A percentile compares a stretch with the other conserved stretches of the same genome.
Conservation (phyloP, 2,797 vertebrate species). For the Phalanger gymnotis region DNA sequence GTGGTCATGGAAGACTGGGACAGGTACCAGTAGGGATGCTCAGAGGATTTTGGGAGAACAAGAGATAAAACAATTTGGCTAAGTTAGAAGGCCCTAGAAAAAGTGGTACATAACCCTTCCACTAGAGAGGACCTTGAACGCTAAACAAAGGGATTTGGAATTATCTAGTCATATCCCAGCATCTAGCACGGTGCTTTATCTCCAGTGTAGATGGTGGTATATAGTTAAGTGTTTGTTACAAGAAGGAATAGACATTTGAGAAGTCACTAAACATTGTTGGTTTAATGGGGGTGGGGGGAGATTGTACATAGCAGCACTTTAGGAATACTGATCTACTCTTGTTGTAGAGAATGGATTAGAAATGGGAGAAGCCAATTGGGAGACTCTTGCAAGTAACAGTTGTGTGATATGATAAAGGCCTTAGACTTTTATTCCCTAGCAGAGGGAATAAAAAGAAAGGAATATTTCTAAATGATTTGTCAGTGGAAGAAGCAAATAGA, state of each 20-base stretch:
- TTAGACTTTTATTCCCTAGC: neutral
- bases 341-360: constrained; percentile 20
- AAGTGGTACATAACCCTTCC: neutral
- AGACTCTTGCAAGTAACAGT: neutral
- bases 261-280: neutral
- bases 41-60: neutral
- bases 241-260: no score
- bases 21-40: neutral
- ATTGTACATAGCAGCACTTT: neutral
- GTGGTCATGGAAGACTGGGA: neutral
- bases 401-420: neutral
- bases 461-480: neutral
- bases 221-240: no score
- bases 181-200: neutral
- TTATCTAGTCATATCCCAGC: neutral
- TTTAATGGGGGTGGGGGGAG: neutral
- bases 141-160: constrained; percentile 15
- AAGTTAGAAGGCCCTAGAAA: neutral
- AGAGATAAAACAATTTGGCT: neutral
- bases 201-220: neutral
- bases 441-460: constrained; percentile 18
- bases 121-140: neutral
- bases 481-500: constrained; percentile 4
- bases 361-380: neutral
- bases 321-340: constrained; percentile 3